These are phyloP conservation scores for Enteromius paludinosus DNA, from an alignment of 2,797 vertebrate species.

Conservation along the genomic window DNA sequence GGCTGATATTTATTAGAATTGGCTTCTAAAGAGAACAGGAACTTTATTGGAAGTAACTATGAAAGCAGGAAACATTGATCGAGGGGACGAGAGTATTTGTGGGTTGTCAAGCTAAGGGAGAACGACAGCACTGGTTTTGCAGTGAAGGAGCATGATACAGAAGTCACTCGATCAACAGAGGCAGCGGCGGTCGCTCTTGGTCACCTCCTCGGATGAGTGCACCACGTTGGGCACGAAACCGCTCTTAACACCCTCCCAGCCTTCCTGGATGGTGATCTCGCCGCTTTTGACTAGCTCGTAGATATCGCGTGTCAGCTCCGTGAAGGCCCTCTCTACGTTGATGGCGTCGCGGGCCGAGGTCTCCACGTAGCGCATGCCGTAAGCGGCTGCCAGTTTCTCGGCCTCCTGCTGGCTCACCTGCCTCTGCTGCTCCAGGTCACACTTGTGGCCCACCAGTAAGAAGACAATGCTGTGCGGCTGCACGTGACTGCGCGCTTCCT, in stretches of 20 bases:
- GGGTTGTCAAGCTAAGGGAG: slow-evolving; percentile 54
- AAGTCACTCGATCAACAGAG: slow-evolving; percentile 85
- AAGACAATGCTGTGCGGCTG: slow-evolving; percentile 98
- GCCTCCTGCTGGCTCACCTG: slow-evolving; percentile 96
- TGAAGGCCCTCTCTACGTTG: slow-evolving; percentile 98
- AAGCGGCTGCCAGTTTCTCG: slow-evolving; percentile 92
- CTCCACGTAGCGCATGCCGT: slow-evolving; percentile 97
- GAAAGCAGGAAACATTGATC: slow-evolving; percentile 40
- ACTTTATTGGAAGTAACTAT: slow-evolving; percentile 32
- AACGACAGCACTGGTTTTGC: slow-evolving; percentile 53
- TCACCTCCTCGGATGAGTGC: slow-evolving; percentile 97
- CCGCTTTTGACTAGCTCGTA: slow-evolving; percentile 95
- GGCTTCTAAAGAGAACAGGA: slow-evolving; percentile 18
- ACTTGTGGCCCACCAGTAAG: slow-evolving; percentile 96
- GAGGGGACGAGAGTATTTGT: slow-evolving; percentile 39
- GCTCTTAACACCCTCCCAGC: slow-evolving; percentile 99
- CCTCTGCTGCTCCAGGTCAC: slow-evolving; percentile 93
- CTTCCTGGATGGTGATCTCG: slow-evolving; percentile 97
- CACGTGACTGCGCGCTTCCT: slow-evolving; percentile 96
- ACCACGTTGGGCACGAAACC: slow-evolving; percentile 98
- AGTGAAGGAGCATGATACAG: slow-evolving; percentile 42
- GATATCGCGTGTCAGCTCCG: slow-evolving; percentile 96
- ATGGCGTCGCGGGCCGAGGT: slow-evolving; percentile 97
- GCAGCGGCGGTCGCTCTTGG: slow-evolving; percentile 96
- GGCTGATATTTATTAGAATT: slow-evolving; percentile 10